These are phyloP conservation scores for Hedya salicella DNA, from an alignment of 2,888 invertebrate species.

Conservation along the genomic window DNA sequence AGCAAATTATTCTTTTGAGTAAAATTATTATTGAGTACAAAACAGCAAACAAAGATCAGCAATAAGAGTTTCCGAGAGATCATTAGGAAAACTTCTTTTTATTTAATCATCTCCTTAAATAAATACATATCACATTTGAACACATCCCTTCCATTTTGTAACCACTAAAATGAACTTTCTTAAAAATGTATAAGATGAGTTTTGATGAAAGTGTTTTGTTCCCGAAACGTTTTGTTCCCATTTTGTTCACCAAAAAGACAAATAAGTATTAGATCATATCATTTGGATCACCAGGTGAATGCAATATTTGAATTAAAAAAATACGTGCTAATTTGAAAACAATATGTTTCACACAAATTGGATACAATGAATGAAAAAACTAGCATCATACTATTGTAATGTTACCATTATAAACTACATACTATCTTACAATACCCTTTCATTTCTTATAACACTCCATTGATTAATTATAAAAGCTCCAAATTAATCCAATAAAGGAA, in stretches of 20 bases:
- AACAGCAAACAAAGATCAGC: constrained; percentile 60
- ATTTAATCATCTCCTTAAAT: constrained; percentile 73
- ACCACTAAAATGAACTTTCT: constrained; percentile 49
- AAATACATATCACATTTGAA: constrained; percentile 84
- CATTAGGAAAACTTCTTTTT: constrained; percentile 83
- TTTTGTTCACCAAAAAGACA: constrained; percentile 25
- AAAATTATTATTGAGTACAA: constrained; percentile 53
- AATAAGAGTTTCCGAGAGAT: constrained; percentile 83
- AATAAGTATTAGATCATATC: background rate
- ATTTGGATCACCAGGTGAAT: background rate
- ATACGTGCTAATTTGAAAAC: constrained; percentile 3
- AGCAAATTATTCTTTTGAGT: constrained; percentile 28
- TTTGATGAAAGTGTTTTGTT: constrained; percentile 52
- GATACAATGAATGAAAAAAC: constrained; percentile 31
- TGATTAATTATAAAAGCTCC: constrained; percentile 23
- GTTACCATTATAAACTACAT: constrained; percentile 32
- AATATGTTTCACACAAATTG: constrained; percentile 23
- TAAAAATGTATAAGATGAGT: constrained; percentile 54
- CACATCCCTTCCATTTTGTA: constrained; percentile 79
- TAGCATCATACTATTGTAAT: constrained; percentile 39
- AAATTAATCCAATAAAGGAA: constrained; percentile 47
- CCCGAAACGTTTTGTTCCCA: constrained; percentile 64
- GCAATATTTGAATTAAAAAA: background rate
- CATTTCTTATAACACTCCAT: constrained; percentile 39
- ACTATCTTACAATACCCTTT: constrained; percentile 39